These are phyloP conservation scores for Epinephelus cyanopodus DNA, from an alignment of 2,113 vertebrate genomes.

Conservation along the genomic window DNA sequence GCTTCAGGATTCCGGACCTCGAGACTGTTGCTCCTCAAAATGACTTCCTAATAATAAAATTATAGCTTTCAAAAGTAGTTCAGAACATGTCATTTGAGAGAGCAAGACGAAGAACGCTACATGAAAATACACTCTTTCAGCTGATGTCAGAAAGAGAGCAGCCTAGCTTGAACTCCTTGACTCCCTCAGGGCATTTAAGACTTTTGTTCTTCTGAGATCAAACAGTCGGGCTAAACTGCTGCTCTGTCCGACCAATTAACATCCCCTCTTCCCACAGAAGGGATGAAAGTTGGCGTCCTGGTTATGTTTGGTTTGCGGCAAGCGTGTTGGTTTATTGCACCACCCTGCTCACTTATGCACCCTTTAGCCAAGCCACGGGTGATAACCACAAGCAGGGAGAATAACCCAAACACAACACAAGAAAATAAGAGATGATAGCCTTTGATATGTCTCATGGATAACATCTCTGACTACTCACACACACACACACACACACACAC, in stretches of 20 bases:
- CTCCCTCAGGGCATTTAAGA: slow-evolving; percentile 42
- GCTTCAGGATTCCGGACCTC: background rate
- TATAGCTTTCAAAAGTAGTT: background rate
- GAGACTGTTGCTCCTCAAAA: background rate
- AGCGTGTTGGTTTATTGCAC: slow-evolving; percentile 57
- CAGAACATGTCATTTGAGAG: background rate
- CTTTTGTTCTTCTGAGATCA: slow-evolving; percentile 55
- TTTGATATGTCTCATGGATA: slow-evolving; percentile 33
- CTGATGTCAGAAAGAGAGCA: slow-evolving; percentile 40
- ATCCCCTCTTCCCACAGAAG: slow-evolving; percentile 27
- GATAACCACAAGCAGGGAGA: slow-evolving; percentile 22
- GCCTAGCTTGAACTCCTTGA: slow-evolving; percentile 24
- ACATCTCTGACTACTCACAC: background rate
- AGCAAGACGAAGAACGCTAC: background rate
- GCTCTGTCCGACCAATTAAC: slow-evolving; percentile 64
- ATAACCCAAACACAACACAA: slow-evolving; percentile 7
- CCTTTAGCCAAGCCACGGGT: slow-evolving; percentile 50
- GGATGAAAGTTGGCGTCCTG: slow-evolving; percentile 62
- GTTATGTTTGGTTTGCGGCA: slow-evolving; percentile 58
- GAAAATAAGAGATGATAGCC: slow-evolving; percentile 24
- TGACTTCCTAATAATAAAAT: too few relatives aligned
- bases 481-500: background rate
- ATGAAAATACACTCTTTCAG: slow-evolving; percentile 29
- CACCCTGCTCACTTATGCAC: slow-evolving; percentile 38
- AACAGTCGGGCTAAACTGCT: slow-evolving; percentile 55